Evolutionary conservation across 2,113 vertebrate genomes (phyloP).

Genomic region (Fukomys damarensis): DNA sequence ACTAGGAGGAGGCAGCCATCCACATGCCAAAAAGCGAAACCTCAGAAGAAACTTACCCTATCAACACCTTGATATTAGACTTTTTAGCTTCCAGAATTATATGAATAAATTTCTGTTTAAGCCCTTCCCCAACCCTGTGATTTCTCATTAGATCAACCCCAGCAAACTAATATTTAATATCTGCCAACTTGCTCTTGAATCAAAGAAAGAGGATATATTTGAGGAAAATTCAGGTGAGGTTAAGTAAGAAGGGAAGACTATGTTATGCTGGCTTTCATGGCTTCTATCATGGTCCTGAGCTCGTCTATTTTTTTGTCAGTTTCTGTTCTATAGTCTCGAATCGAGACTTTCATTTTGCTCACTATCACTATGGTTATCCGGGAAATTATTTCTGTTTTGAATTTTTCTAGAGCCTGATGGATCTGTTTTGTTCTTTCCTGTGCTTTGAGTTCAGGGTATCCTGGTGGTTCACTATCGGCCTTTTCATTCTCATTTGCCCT

Average conservation of each 20-base stretch:
- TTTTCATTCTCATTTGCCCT: no score
- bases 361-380: no score
- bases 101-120: background rate
- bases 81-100: background rate
- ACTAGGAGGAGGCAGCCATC: background rate
- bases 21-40: background rate
- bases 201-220: background rate
- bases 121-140: background rate
- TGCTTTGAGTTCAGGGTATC: no score
- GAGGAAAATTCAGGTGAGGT: background rate
- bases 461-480: no score
- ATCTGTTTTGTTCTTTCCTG: no score
- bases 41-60: background rate
- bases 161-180: background rate
- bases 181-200: background rate
- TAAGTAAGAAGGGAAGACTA: background rate
- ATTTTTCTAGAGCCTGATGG: no score
- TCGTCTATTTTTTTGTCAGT: no score
- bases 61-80: background rate
- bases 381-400: no score
- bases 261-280: no score
- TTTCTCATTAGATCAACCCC: background rate
- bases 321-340: no score
- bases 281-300: no score
- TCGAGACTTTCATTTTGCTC: no score